phyloP scores from a whole-genome alignment of 2,888 invertebrate species.

The Heliconius charithonia region DNA sequence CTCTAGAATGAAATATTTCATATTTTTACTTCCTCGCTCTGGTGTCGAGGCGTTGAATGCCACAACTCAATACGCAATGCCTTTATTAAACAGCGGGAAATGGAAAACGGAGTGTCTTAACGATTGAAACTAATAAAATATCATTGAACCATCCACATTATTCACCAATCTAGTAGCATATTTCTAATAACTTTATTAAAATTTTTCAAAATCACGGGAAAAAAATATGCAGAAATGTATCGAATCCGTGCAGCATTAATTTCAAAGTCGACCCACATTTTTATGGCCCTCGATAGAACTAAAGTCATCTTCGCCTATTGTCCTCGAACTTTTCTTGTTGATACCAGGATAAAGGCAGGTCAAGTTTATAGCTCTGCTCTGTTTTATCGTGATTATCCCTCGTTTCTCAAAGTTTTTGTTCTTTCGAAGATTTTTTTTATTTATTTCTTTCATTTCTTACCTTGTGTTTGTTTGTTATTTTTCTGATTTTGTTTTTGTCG shows the following conservation, averaged over 20 bases:
- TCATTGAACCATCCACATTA: no score
- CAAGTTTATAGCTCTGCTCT: constrained; percentile 75
- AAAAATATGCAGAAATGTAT: constrained; percentile 18
- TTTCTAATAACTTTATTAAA: neutral
- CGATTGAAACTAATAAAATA: no score
- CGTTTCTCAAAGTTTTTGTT: constrained; percentile 60
- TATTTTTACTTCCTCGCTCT: no score
- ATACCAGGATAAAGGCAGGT: constrained; percentile 75
- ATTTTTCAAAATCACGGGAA: neutral
- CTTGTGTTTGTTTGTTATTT: constrained; percentile 28
- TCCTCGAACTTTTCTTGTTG: constrained; percentile 63
- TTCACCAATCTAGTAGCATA: neutral
- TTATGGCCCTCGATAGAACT: constrained; percentile 54
- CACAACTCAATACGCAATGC: no score
- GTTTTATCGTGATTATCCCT: constrained; percentile 78
- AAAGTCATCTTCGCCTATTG: constrained; percentile 37
- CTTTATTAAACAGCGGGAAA: no score
- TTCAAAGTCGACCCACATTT: constrained; percentile 68
- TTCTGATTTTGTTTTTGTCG: constrained; percentile 16
- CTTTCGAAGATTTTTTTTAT: constrained; percentile 34
- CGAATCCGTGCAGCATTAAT: constrained; percentile 69
- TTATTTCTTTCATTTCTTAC: constrained; percentile 18
- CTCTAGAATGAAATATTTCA: no score
- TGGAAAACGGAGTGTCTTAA: no score
- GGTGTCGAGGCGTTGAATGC: no score